Base-by-base conservation (phyloP, 2,888 invertebrate genomes). In the Erebia aethiops region DNA sequence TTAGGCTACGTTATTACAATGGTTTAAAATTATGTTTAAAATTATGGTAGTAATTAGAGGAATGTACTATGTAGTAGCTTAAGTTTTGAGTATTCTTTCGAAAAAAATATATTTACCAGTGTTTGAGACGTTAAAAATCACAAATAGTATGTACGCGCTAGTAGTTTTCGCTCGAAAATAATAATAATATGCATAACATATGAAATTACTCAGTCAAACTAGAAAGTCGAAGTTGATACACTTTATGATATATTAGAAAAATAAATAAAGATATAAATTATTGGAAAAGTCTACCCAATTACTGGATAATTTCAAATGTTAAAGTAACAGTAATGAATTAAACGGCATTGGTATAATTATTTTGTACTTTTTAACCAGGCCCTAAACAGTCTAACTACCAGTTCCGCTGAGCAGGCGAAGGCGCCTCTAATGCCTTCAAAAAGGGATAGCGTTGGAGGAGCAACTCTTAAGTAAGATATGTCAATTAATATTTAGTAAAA, bases 311-410 rank as follows among this genome's bases (percentile, higher is more conserved):
- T 43, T 43, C 16, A 43, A 18, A 16, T 61, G 43, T 16, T 11
- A 43, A 41, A 60, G 16, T 52, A 18, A 35, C 35, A 1, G 10
- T 43, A 18, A 10, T 16, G 16, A 11, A 8, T 5, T 11, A 13
- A 62, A 21, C 10, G 18, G 26, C 0, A 26, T 35, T 46, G 14
- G 7, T 41, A 56, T 43, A 49, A 61, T 65, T 1, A 10, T 41
- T 10, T 13, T 64, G 65, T 35, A 51, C 14, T 74, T 75, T 58
- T 77, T 77, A 68, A 70, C 65, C 88, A 97, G 97, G 97, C 97
- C 41, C 90, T 98, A 79, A 96, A 95, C 81, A 97, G 96, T 83
- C 95, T 98, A 94, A 96, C 97, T 16, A 94, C 88, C 73, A 95
- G 94, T 76, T 95, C 95, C 52, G 94, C 94, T 13, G 92, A 91